Conservation (phyloP, 2,797 vertebrate genomes). For the Pseudomugil gertrudae region DNA sequence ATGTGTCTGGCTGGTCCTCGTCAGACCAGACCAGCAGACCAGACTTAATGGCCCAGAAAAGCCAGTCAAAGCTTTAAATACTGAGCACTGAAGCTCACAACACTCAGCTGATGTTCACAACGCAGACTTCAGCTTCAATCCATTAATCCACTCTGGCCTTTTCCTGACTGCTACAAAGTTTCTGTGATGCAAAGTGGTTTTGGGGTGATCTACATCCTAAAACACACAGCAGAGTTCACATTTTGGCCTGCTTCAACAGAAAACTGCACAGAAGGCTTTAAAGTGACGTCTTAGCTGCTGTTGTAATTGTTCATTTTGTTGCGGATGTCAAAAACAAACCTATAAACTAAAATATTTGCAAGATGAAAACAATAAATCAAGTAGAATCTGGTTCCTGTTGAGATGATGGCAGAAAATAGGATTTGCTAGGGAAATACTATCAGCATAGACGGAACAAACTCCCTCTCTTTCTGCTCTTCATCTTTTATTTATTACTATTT, state of each 20-base stretch:
- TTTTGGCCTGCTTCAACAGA: not conserved
- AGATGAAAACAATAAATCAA: too few relatives aligned
- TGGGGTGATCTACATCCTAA: not conserved
- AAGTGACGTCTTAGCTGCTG: too few relatives aligned
- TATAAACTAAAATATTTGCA: too few relatives aligned
- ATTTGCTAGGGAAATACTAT: too few relatives aligned
- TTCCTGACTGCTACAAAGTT: not conserved
- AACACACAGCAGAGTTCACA: not conserved
- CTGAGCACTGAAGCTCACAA: conserved; percentile 49
- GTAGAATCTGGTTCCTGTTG: too few relatives aligned
- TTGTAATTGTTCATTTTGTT: too few relatives aligned
- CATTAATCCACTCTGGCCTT: conserved; percentile 10
- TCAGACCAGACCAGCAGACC: conserved; percentile 64
- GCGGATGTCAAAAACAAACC: too few relatives aligned
- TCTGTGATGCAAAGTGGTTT: not conserved
- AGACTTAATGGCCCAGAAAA: conserved; percentile 85
- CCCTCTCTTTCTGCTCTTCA: too few relatives aligned
- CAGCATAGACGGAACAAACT: too few relatives aligned
- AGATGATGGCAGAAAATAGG: too few relatives aligned
- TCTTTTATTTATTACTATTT: too few relatives aligned
- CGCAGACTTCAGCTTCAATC: conserved; percentile 57
- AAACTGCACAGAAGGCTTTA: too few relatives aligned
- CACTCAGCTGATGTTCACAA: conserved; percentile 60
- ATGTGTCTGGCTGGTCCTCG: conserved; percentile 72
- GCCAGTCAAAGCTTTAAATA: conserved; percentile 73